Evolutionary conservation across 2,888 invertebrate genomes (phyloP).

Genomic region (Lasioglossum villosulum): DNA sequence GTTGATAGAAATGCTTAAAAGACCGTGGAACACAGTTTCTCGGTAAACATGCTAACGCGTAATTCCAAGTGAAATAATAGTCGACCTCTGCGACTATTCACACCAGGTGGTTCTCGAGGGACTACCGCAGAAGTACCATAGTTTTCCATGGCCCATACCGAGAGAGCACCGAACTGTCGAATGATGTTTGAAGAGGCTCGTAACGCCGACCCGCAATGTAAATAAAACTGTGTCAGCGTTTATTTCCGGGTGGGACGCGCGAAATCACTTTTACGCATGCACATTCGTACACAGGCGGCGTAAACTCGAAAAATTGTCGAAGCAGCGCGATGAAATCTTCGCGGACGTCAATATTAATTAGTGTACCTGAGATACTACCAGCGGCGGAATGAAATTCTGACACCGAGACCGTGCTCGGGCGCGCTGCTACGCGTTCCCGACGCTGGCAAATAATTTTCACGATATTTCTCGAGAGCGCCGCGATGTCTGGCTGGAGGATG

Average conservation of each 20-base stretch:
- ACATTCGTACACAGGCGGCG: background rate
- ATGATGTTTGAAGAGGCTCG: background rate
- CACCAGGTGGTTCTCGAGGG: background rate
- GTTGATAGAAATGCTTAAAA: background rate
- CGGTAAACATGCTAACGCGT: background rate
- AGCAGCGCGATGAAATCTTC: background rate
- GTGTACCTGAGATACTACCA: background rate
- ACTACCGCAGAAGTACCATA: background rate
- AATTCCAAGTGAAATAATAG: background rate
- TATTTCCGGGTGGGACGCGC: background rate
- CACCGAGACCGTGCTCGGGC: background rate
- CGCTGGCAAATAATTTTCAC: constrained; percentile 24
- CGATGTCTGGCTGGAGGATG: background rate
- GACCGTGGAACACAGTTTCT: background rate
- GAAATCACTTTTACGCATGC: background rate
- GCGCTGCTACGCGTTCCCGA: background rate
- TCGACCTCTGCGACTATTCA: background rate
- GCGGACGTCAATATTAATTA: constrained; percentile 5
- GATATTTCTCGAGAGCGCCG: background rate
- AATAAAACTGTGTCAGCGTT: background rate
- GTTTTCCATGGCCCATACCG: background rate
- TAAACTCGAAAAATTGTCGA: background rate
- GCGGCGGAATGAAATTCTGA: background rate
- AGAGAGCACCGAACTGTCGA: background rate
- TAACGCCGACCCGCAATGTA: background rate